phyloP scores from a whole-genome alignment of 1,140 invertebrate species.

The Pteromalus puparum region DNA sequence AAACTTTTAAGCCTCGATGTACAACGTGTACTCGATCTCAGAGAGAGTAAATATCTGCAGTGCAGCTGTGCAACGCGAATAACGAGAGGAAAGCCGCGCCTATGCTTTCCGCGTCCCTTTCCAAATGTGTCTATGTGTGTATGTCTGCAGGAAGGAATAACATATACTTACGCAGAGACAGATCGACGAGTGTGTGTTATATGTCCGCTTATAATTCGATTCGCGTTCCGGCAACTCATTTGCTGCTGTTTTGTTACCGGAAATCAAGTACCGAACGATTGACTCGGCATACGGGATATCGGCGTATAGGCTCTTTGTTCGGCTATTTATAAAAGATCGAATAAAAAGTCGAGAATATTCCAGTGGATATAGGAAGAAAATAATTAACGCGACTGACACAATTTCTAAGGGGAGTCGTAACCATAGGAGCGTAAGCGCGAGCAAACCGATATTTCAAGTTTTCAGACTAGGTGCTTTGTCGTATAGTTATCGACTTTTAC shows the following conservation, averaged over 20 bases:
- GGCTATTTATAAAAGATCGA: not conserved
- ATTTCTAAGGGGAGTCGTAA: too few species aligned
- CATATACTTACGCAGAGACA: not conserved
- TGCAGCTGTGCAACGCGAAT: too few species aligned
- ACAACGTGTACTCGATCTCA: too few species aligned
- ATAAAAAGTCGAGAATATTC: not conserved
- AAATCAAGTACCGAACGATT: not conserved
- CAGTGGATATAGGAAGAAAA: too few species aligned
- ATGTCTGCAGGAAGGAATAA: not conserved
- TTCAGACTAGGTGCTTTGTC: not conserved
- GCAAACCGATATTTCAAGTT: not conserved
- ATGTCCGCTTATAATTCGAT: conserved; percentile 18
- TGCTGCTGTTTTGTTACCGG: not conserved
- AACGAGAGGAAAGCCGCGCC: conserved; percentile 40
- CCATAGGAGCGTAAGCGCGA: too few species aligned
- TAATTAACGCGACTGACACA: too few species aligned
- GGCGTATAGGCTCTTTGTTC: not conserved
- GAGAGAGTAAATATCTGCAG: not conserved
- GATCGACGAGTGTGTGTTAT: too few species aligned
- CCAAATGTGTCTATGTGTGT: conserved; percentile 29
- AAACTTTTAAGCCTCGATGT: not conserved
- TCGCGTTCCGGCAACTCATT: not conserved
- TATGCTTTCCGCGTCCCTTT: conserved; percentile 40
- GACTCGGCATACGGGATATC: too few species aligned
- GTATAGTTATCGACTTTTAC: not conserved